Percentiles rank a stretch among this genome's conserved stretches.
These are phyloP conservation scores for Xyrauchen texanus DNA, from an alignment of 2,113 vertebrate species.

Conservation along the genomic window DNA sequence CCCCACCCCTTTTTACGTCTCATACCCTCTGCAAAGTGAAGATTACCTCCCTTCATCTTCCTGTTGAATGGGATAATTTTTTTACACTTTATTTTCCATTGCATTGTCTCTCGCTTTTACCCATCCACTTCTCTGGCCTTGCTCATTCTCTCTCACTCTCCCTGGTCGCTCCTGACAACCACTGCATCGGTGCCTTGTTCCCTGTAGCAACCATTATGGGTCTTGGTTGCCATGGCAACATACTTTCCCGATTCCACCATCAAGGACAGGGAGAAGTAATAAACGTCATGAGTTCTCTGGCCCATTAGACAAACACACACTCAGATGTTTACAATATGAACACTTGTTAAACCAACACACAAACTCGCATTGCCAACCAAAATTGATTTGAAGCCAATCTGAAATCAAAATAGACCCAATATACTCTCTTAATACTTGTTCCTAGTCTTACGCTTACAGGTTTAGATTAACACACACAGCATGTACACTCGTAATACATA, in stretches of 20 bases:
- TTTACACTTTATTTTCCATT: not conserved
- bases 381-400: not conserved
- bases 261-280: slow-evolving; percentile 69
- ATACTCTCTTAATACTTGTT: no score
- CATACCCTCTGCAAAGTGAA: not conserved
- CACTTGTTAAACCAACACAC: not conserved
- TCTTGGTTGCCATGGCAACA: slow-evolving; percentile 67
- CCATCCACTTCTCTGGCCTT: not conserved
- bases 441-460: no score
- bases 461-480: no score
- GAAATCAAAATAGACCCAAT: not conserved
- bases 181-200: slow-evolving; percentile 62
- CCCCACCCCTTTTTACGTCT: no score
- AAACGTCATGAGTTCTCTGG: slow-evolving; percentile 47
- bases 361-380: slow-evolving; percentile 32
- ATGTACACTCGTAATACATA: no score
- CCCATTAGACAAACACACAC: slow-evolving; percentile 41
- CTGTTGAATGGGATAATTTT: not conserved
- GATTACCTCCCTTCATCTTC: slow-evolving; percentile 8
- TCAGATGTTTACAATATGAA: not conserved
- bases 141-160: slow-evolving; percentile 15
- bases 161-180: slow-evolving; percentile 67
- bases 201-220: slow-evolving; percentile 61
- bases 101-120: slow-evolving; percentile 13
- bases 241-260: slow-evolving; percentile 69